Evolutionary conservation across 2,797 vertebrate species (phyloP).

Genomic region (Bovichtus diacanthus): DNA sequence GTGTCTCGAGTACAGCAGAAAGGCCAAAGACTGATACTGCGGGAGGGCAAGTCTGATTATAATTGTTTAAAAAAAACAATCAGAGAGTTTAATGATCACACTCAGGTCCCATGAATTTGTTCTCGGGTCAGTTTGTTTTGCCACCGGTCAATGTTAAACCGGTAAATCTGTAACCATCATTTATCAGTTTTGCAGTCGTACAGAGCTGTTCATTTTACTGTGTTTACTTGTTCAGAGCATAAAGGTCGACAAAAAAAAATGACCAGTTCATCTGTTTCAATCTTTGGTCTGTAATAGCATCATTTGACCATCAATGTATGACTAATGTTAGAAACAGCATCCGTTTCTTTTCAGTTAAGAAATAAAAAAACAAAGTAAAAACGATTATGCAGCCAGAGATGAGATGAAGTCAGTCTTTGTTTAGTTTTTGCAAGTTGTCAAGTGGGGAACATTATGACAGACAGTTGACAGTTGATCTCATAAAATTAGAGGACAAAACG

Average conservation of each 20-base stretch:
- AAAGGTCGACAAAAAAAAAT: constrained; percentile 17
- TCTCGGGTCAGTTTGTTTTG: constrained; percentile 27
- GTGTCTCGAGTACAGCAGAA: constrained; percentile 25
- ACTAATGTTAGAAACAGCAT: constrained; percentile 25
- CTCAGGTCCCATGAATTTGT: constrained; percentile 36
- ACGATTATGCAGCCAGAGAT: constrained; percentile 25
- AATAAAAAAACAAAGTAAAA: constrained; percentile 26
- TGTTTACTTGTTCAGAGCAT: constrained; percentile 24
- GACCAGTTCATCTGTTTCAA: not conserved
- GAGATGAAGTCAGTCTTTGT: constrained; percentile 20
- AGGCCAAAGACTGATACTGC: constrained; percentile 59
- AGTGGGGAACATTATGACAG: constrained; percentile 36
- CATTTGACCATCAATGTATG: constrained; percentile 9
- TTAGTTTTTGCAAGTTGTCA: constrained; percentile 48
- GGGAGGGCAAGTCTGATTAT: constrained; percentile 61
- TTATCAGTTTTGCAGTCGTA: not conserved
- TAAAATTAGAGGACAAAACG: constrained; percentile 41
- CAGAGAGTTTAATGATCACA: constrained; percentile 51
- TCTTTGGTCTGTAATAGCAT: not conserved
- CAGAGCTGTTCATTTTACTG: constrained; percentile 1
- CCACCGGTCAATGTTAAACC: constrained; percentile 30
- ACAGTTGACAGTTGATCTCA: constrained; percentile 41
- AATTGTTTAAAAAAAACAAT: constrained; percentile 64
- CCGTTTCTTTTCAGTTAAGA: constrained; percentile 39
- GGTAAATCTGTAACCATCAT: not conserved